These are phyloP conservation scores for Elgonia sp. DNA, from an alignment of 2,888 invertebrate genomes.

Conservation along the genomic window DNA sequence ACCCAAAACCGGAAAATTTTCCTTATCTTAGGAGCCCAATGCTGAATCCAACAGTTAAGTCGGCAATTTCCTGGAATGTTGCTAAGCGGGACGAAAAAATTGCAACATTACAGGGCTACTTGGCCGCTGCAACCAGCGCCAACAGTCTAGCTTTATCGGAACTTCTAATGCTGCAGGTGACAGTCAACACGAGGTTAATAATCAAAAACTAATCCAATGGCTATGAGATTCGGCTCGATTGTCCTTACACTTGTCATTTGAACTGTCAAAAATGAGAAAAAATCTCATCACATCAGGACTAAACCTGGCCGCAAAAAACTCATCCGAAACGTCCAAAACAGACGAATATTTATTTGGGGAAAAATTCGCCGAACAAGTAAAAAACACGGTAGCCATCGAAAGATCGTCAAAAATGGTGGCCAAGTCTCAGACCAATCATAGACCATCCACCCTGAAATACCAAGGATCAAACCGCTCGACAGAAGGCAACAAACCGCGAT, in stretches of 20 bases:
- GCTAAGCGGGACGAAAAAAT: not conserved
- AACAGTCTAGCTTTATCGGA: conserved; percentile 1
- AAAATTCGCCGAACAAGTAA: conserved; percentile 7
- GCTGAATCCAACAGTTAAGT: conserved; percentile 5
- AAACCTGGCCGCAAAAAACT: not conserved
- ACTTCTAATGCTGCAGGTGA: not conserved
- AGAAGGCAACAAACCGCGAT: not conserved
- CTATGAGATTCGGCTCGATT: conserved; percentile 3
- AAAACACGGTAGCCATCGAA: conserved; percentile 9
- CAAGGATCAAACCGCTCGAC: not conserved
- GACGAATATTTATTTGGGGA: not conserved
- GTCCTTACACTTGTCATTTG: not conserved
- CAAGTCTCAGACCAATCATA: too few species aligned
- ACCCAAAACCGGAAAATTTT: conserved; percentile 23
- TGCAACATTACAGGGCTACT: not conserved
- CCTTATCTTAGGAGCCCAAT: not conserved
- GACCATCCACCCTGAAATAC: not conserved
- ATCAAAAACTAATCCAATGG: not conserved
- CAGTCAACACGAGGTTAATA: not conserved
- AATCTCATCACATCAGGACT: not conserved
- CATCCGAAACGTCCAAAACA: not conserved
- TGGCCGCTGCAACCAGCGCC: conserved; percentile 1
- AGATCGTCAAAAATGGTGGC: not conserved
- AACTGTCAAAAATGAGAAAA: conserved; percentile 1
- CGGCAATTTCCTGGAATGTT: not conserved